Base-by-base conservation (phyloP, 1,140 invertebrate species). In the Ceratosolen solmsi region DNA sequence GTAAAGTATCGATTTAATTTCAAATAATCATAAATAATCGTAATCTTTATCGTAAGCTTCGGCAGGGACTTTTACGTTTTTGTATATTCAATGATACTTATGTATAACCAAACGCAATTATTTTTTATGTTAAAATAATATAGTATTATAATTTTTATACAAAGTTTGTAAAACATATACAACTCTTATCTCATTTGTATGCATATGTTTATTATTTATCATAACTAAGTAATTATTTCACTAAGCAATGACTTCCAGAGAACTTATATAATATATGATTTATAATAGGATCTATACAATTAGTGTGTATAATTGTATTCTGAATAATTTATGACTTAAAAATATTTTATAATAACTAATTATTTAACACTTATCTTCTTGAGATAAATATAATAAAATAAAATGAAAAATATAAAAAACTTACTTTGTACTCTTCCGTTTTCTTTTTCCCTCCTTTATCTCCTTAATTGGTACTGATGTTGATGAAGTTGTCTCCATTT, bases 381-480 rank as follows among this genome's bases (percentile, higher is more conserved):
- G 9, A 11, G 36, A 38, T 38, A n/a, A 38, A 68, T 36, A 22
- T 22, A 2, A 2, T n/a, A 68, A 68, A 68, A 68, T 9, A n/a
- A 73, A n/a, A 33, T 11, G 20, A 54, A 54, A 8, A 30, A 73
- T 54, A 20, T 9, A n/a, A 46, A 15, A 75, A 63, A 84, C 74
- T 84, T 79, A 88, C 87, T n/a, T 82, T 79, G 81, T 27, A 33
- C 60, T 84, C 80, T 83, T 87, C 9, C 84, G 80, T 56, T 88
- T 88, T 68, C 86, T 84, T 73, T 85, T 87, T 20, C 77, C 63
- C 71, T 79, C 84, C 46, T 84, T 82, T 41, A 58, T 79, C 0
- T 78, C 82, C 73, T 83, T 82, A 58, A 41, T 5, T 71, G 49
- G 11, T 70, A n/a, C 41, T 9, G 80, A 60, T 54, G n/a, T 49